These are phyloP conservation scores for Amblyopsis rosae DNA, from an alignment of 2,113 vertebrate species.

Conservation along the genomic window DNA sequence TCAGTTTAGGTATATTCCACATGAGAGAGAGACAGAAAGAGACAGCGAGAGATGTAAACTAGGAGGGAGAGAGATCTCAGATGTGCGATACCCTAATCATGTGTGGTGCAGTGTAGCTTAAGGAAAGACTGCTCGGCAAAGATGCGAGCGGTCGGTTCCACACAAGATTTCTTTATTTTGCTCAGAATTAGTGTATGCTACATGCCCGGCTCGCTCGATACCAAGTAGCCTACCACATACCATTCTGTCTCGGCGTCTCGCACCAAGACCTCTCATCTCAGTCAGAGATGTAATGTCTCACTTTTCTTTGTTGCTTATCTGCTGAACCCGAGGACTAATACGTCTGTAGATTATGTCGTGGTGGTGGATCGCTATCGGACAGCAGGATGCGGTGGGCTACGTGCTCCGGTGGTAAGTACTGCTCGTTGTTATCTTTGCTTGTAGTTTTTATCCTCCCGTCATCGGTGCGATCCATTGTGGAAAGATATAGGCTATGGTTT, in stretches of 20 bases:
- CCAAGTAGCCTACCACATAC: constrained; percentile 16
- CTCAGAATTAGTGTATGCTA: constrained; percentile 19
- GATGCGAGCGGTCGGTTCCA: constrained; percentile 15
- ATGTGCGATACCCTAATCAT: constrained; percentile 22
- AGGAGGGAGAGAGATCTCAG: not conserved
- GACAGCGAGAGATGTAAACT: not conserved
- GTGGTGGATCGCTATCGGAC: constrained; percentile 52
- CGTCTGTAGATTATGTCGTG: constrained; percentile 1
- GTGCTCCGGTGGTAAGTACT: constrained; percentile 65
- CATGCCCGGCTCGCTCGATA: constrained; percentile 40
- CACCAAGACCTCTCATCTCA: constrained; percentile 24
- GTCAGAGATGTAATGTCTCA: constrained; percentile 33
- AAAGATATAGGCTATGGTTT: no score
- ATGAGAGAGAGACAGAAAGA: constrained; percentile 6
- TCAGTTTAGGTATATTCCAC: no score
- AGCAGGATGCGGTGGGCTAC: constrained; percentile 47
- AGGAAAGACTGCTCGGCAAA: constrained; percentile 2
- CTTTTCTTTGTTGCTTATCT: constrained; percentile 44
- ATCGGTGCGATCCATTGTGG: not conserved
- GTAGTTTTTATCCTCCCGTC: constrained; percentile 28
- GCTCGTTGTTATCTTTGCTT: constrained; percentile 47
- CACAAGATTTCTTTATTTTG: constrained; percentile 21
- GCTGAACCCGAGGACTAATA: constrained; percentile 19
- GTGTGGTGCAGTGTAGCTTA: constrained; percentile 41
- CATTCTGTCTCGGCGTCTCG: constrained; percentile 30